A percentile compares a stretch with the other conserved stretches of the same genome.
phyloP scores from a whole-genome alignment of 2,888 invertebrate genomes.

The Capitulum mitella region DNA sequence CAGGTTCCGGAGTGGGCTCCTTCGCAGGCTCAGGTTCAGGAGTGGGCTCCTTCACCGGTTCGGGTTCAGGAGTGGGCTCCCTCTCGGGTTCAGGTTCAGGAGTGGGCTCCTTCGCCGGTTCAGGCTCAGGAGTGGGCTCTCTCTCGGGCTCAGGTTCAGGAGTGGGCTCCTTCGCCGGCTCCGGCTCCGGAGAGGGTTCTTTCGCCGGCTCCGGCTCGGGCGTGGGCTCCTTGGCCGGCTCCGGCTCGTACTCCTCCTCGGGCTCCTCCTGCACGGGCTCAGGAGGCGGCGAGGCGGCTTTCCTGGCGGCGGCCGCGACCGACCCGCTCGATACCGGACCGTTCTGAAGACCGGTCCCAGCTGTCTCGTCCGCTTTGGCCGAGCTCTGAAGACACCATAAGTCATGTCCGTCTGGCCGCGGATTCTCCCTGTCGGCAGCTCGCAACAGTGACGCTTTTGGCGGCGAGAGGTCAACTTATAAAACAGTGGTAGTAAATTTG shows the following conservation, averaged over 20 bases:
- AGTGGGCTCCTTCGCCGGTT: background rate
- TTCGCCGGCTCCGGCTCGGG: background rate
- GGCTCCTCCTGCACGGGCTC: background rate
- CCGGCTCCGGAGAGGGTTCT: slow-evolving; percentile 8
- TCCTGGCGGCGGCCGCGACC: background rate
- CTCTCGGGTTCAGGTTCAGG: background rate
- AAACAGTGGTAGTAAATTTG: too few relatives aligned
- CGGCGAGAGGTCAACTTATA: too few relatives aligned
- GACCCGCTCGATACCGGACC: background rate
- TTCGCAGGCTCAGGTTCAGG: background rate
- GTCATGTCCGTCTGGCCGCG: too few relatives aligned
- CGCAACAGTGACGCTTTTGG: too few relatives aligned
- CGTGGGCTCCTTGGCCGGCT: background rate
- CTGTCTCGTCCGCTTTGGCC: background rate
- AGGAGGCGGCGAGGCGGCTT: background rate
- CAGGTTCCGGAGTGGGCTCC: background rate
- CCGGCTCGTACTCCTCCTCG: background rate
- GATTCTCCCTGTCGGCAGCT: too few relatives aligned
- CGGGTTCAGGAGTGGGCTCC: background rate
- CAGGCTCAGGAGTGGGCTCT: background rate
- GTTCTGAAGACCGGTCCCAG: background rate
- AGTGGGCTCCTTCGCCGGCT: background rate
- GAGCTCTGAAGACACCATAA: background rate
- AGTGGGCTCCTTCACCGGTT: background rate
- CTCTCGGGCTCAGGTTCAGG: background rate